Base-by-base conservation (phyloP, 2,888 invertebrate species). In the Acrocyrtus sp. region DNA sequence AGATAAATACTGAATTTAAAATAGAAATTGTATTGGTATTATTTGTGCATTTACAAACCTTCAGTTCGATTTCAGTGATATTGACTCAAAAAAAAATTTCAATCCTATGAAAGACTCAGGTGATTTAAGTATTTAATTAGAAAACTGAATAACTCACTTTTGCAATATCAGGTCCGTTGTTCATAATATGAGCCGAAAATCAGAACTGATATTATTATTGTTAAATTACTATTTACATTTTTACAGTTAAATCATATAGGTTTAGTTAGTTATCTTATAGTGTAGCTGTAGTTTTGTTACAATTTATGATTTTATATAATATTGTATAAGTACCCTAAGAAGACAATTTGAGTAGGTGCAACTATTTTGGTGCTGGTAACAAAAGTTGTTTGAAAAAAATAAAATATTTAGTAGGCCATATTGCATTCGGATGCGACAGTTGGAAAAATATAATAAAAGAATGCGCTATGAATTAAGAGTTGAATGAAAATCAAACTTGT, bases 51-150 rank as follows among this genome's bases (percentile, higher is more conserved):
- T n/a, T n/a, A n/a, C n/a, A n/a, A n/a, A n/a, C n/a, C n/a, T n/a
- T n/a, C n/a, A n/a, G n/a, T n/a, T n/a, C n/a, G n/a, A n/a, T n/a
- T n/a, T n/a, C n/a, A n/a, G n/a, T n/a, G n/a, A n/a, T n/a, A n/a
- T n/a, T n/a, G n/a, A n/a, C n/a, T n/a, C n/a, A n/a, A n/a, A n/a
- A n/a, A n/a, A n/a, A n/a, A n/a, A n/a, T n/a, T n/a, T n/a, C n/a
- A n/a, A n/a, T n/a, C 24, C 66, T 58, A 68, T 53, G 47, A 68
- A 68, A 68, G 67, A 68, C 68, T 68, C 68, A 68, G 68, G 68
- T 68, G 61, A 68, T 61, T 68, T 61, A 39, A 27, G 26, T 48
- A 68, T 17, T 41, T 68, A 41, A 53, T 43, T 21, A 24, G n/a
- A n/a, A n/a, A n/a, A 50, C 53, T 34, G 50, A 66, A 26, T 15